phyloP scores from a whole-genome alignment of 2,113 vertebrate species.

The Pituophis catenifer region DNA sequence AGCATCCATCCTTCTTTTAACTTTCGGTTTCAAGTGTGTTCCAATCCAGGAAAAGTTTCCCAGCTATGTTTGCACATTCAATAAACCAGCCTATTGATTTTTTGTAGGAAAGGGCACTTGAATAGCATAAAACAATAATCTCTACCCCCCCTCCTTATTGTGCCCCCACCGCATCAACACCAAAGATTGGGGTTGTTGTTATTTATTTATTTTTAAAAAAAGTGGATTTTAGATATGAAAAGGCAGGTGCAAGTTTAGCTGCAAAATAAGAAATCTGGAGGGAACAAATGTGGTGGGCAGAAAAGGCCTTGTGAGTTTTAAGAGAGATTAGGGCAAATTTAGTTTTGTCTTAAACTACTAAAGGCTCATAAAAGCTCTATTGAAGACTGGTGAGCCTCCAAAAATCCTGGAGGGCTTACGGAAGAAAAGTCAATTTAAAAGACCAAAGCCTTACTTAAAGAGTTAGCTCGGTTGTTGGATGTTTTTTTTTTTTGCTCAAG shows the following conservation, averaged over 20 bases:
- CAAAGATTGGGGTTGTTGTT: background rate
- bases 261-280: conserved; percentile 25
- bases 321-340: conserved; percentile 48
- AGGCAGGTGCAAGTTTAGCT: conserved; percentile 12
- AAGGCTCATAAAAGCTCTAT: conserved; percentile 44
- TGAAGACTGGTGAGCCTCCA: background rate
- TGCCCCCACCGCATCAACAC: background rate
- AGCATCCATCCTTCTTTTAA: background rate
- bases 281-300: conserved; percentile 14
- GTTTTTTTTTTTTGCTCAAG: background rate
- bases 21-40: background rate
- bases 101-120: background rate
- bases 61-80: background rate
- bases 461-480: rapidly evolving
- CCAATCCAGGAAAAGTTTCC: background rate
- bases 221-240: conserved; percentile 13
- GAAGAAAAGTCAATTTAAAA: conserved; percentile 49
- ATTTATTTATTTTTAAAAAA: background rate
- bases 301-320: conserved; percentile 28
- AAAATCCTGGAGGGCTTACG: conserved; percentile 26
- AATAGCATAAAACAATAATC: conserved; percentile 1
- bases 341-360: conserved; percentile 50
- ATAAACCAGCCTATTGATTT: background rate
- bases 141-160: background rate
- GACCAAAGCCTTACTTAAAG: conserved; percentile 15